Evolutionary conservation across 2,797 vertebrate species (phyloP).

Genomic region (Sebastes reedi): DNA sequence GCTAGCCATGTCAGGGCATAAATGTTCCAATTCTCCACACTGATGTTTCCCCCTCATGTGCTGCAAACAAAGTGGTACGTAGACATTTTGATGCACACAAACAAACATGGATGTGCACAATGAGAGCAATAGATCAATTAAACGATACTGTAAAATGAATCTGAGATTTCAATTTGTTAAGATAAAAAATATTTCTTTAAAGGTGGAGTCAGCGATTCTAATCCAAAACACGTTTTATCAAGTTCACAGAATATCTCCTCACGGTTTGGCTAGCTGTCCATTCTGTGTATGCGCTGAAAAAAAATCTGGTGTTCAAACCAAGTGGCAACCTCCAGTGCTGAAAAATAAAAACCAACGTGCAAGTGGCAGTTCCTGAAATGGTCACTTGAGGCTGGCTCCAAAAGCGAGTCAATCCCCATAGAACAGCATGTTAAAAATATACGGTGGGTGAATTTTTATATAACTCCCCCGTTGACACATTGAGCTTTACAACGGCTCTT

Average conservation of each 20-base stretch:
- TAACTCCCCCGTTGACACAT: too few relatives aligned
- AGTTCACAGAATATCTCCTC: neutral
- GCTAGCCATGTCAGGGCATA: conserved; percentile 17
- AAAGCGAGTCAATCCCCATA: too few relatives aligned
- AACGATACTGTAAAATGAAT: neutral
- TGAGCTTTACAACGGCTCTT: too few relatives aligned
- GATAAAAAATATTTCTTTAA: rapidly evolving
- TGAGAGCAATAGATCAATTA: neutral
- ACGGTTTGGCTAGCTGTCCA: neutral
- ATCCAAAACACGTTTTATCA: rapidly evolving
- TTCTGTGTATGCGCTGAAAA: neutral
- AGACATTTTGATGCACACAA: neutral
- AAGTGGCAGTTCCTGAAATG: too few relatives aligned
- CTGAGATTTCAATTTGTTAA: neutral
- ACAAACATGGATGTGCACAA: neutral
- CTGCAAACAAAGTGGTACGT: neutral
- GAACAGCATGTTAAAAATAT: rapidly evolving
- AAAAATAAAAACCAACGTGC: too few relatives aligned
- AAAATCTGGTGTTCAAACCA: neutral
- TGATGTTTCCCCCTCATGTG: neutral
- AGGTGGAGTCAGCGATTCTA: too few relatives aligned
- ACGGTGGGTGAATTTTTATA: too few relatives aligned
- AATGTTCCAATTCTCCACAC: conserved; percentile 28
- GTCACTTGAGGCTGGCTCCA: too few relatives aligned
- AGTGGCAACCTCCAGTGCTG: too few relatives aligned